Conservation (phyloP, 2,113 vertebrate genomes). For the Mesembrinibis cayennensis region DNA sequence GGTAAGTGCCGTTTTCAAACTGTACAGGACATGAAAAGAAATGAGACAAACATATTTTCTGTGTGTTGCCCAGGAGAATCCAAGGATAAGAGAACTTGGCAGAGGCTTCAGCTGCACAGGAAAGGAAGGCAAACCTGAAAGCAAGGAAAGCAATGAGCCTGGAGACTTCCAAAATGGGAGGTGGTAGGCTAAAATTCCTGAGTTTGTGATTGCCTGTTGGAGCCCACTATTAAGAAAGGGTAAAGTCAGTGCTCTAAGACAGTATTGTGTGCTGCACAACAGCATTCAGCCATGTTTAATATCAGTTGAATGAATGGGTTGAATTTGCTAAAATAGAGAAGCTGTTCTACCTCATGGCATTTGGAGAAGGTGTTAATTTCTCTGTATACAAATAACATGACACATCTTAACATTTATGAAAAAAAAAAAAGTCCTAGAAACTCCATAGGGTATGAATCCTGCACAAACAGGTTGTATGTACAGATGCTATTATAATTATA, state of each 20-base stretch:
- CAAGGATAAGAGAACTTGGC: too few species aligned
- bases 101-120: not conserved
- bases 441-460: not conserved
- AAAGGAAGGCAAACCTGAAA: not conserved
- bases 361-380: not conserved
- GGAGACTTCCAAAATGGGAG: not conserved
- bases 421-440: not conserved
- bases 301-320: not conserved
- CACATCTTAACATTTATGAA: not conserved
- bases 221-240: accelerated
- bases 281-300: not conserved
- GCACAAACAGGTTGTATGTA: not conserved
- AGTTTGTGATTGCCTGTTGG: not conserved
- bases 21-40: not conserved
- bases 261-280: not conserved
- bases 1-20: not conserved
- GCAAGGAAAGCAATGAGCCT: not conserved
- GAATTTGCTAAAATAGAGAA: not conserved
- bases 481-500: not conserved
- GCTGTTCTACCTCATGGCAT: not conserved
- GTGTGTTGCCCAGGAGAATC: not conserved
- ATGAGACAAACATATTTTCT: not conserved
- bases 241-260: not conserved
- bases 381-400: accelerated
- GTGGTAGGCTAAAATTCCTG: not conserved